Conservation (phyloP, 2,797 vertebrate genomes). For the Sebastiscus albofasciatus region DNA sequence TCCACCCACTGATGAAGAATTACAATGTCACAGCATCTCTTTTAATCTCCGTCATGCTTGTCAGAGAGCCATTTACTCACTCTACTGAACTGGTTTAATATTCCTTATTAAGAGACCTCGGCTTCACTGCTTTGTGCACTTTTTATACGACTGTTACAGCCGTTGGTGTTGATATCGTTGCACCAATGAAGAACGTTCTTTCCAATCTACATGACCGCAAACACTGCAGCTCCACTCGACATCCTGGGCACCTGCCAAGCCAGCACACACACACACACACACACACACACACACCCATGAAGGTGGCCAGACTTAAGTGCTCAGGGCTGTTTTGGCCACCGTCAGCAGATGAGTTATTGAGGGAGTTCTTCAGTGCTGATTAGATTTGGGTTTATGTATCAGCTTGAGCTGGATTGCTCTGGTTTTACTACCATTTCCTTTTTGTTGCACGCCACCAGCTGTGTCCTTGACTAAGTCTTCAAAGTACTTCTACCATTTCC, state of each 20-base stretch:
- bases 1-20: neutral
- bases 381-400: conserved; percentile 43
- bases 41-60: neutral
- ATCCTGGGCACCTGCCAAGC: conserved; percentile 60
- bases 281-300: conserved; percentile 2
- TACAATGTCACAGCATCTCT: neutral
- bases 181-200: conserved; percentile 47
- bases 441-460: conserved; percentile 10
- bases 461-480: conserved; percentile 11
- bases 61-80: neutral
- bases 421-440: conserved; percentile 28
- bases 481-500: neutral
- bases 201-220: conserved; percentile 49
- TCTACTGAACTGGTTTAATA: neutral
- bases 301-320: conserved; percentile 46
- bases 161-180: conserved; percentile 17
- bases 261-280: neutral
- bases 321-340: conserved; percentile 37
- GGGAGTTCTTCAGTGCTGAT: conserved; percentile 45
- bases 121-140: neutral
- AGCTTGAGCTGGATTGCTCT: conserved; percentile 7
- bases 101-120: neutral
- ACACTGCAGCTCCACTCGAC: conserved; percentile 58
- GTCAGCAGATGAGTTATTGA: conserved; percentile 57
- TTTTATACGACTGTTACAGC: conserved; percentile 10